Conservation (phyloP, 2,888 invertebrate genomes). For the Andrena bicolor region DNA sequence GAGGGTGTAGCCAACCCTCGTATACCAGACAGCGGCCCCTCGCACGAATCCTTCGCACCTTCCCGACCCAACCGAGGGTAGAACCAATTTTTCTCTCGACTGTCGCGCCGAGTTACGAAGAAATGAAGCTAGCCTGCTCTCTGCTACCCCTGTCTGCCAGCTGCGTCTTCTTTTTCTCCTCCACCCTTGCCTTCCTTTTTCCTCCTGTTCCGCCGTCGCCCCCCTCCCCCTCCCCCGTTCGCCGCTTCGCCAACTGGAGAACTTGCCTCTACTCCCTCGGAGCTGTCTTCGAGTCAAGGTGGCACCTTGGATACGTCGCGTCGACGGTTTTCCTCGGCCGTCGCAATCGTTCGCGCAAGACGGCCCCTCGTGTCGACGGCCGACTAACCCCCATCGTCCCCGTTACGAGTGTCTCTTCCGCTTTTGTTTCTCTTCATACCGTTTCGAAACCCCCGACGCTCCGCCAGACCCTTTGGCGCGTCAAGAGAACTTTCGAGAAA, state of each 20-base stretch:
- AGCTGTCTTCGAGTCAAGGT: slow-evolving; percentile 37
- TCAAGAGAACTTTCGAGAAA: background rate
- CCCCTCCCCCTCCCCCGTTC: too few species aligned
- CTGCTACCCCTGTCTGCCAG: slow-evolving; percentile 63
- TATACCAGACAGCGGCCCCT: slow-evolving; percentile 48
- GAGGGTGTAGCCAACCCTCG: slow-evolving; percentile 70
- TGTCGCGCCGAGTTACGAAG: slow-evolving; percentile 82
- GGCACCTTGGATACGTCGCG: slow-evolving; percentile 52
- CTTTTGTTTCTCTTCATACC: slow-evolving; percentile 8
- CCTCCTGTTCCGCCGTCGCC: background rate
- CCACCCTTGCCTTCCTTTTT: slow-evolving; percentile 14
- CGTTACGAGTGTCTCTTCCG: slow-evolving; percentile 3
- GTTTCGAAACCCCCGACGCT: background rate
- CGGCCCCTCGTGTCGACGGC: slow-evolving; percentile 23
- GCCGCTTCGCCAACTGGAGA: too few species aligned
- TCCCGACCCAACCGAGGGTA: slow-evolving; percentile 64
- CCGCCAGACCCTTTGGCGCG: slow-evolving; percentile 1
- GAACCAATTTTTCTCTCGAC: slow-evolving; percentile 83
- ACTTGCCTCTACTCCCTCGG: background rate
- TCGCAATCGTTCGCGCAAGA: slow-evolving; percentile 52
- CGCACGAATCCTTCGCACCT: slow-evolving; percentile 69
- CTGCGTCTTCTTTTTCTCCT: slow-evolving; percentile 46
- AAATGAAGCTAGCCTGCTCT: slow-evolving; percentile 75
- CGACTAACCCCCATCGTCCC: slow-evolving; percentile 33
- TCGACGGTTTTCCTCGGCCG: slow-evolving; percentile 53